phyloP scores from a whole-genome alignment of 2,113 vertebrate genomes.

The Dromiciops gliroides region DNA sequence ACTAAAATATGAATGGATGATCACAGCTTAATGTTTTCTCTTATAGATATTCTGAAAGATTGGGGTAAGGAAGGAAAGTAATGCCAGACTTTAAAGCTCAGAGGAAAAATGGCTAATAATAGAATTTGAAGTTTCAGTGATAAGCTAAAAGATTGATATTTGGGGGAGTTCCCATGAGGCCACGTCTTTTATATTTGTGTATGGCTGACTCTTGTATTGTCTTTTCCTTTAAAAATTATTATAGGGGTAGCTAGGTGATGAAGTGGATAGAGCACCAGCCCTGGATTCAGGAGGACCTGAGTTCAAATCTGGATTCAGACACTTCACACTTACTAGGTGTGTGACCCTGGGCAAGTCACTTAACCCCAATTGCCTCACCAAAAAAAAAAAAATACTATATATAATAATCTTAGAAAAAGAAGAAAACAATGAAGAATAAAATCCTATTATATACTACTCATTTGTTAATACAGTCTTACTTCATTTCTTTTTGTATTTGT shows the following conservation, averaged over 20 bases:
- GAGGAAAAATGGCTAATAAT: conserved; percentile 23
- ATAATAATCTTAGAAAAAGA: neutral
- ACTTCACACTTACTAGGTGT: no score
- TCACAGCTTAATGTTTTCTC: neutral
- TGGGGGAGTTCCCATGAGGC: neutral
- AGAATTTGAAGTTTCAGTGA: neutral
- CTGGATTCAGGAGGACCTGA: no score
- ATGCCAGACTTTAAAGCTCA: conserved; percentile 16
- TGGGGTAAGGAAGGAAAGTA: neutral
- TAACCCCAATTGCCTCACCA: no score
- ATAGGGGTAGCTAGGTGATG: no score
- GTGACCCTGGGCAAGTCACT: no score
- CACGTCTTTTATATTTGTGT: neutral
- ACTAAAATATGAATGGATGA: neutral
- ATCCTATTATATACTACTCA: neutral
- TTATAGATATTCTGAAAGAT: neutral
- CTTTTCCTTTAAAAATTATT: neutral
- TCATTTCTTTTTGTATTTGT: neutral
- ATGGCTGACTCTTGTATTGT: neutral
- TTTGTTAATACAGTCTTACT: neutral
- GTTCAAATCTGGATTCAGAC: no score
- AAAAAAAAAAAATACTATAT: no score
- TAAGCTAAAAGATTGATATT: neutral
- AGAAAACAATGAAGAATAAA: neutral
- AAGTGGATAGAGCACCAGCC: no score